Base-by-base conservation (phyloP, 1,140 invertebrate genomes). In the Nixonia krombeini region DNA sequence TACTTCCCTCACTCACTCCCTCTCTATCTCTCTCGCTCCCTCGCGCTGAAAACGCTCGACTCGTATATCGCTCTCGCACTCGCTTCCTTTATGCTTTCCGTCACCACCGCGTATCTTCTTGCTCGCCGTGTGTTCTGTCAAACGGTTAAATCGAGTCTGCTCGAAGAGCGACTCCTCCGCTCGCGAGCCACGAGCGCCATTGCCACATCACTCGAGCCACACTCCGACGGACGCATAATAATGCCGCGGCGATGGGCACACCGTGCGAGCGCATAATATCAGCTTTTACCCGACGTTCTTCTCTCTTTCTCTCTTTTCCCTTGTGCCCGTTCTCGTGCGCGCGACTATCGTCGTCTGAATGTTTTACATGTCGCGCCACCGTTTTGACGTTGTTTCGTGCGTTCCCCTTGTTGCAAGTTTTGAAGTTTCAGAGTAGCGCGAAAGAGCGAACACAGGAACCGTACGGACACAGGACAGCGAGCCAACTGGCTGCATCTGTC, bases 401-500 rank as follows among this genome's bases (percentile, higher is more conserved):
- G n/a, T n/a, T n/a, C n/a, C n/a, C n/a, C n/a, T n/a, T n/a, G n/a
- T n/a, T n/a, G n/a, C n/a, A n/a, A n/a, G n/a, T n/a, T n/a, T n/a
- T n/a, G n/a, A n/a, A n/a, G n/a, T n/a, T n/a, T n/a, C n/a, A n/a
- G n/a, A n/a, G n/a, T n/a, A n/a, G n/a, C n/a, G n/a, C n/a, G n/a
- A n/a, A 13, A 4, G 1, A 42, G 40, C 13, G 21, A 38, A 42
- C 29, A 29, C 8, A 26, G 16, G 57, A 63, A 50, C 50, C 64
- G 69, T 31, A 49, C 67, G 37, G 67, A 56, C 23, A 58, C 59
- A 66, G 58, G 57, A 45, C 71, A 63, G 50, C 57, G 61, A 73
- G 64, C 57, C 61, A 71, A 75, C 73, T 75, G 70, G 55, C 66
- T 56, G 68, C 70, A 74, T 74, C 72, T 74, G 66, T 23, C 50